Evolutionary conservation across 2,113 vertebrate species (phyloP), one percentile per base, ranked within the genome.

Genomic region (Ramphastos sulfuratus): DNA sequence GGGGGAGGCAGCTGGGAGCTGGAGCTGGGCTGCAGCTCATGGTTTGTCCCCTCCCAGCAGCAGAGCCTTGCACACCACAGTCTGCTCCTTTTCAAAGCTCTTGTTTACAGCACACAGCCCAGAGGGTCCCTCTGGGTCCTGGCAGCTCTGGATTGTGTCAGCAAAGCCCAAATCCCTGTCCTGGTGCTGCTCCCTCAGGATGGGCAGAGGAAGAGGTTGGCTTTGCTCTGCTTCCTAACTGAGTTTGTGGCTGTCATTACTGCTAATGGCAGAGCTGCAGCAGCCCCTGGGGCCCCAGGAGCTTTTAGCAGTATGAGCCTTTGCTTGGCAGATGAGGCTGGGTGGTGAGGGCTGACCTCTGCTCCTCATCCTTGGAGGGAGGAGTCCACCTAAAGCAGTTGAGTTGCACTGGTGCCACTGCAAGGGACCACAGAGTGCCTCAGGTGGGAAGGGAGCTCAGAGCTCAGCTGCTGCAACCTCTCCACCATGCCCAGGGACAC

Each of bases 81-180:
- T 94, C 95, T 95, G 94, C 87, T 93, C 79, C 42, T 79, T 95
- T 82, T 95, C 95, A 89, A 71, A 92, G 91, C 79, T 87, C 94
- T 91, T 94, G 93, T 95, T 95, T 95, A 77, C 87, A 89, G 39
- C 5, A 3, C 83, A 31, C 14, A 1, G 44, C 86, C 10, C 87
- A 95, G 82, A 4, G 79, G 92, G 85, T 93, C 94, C 94, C 82
- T 74, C n/a, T 27, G 94, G 87, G 87, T 92, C 60, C 37, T 89
- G 92, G 71, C 74, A 82, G 87, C 91, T 93, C 91, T 95, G 94
- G 94, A 91, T 77, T n/a, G 54, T 85, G 94, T 96, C 93, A 94
- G 89, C 79, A 80, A 84, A 95, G 80, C 2, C 6, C 25, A 71
- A 94, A 71, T 42, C 82, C 69, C 60, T 58, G 60, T 92, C 65